Base-by-base conservation (phyloP, 2,113 vertebrate species). In the Chionomys nivalis region DNA sequence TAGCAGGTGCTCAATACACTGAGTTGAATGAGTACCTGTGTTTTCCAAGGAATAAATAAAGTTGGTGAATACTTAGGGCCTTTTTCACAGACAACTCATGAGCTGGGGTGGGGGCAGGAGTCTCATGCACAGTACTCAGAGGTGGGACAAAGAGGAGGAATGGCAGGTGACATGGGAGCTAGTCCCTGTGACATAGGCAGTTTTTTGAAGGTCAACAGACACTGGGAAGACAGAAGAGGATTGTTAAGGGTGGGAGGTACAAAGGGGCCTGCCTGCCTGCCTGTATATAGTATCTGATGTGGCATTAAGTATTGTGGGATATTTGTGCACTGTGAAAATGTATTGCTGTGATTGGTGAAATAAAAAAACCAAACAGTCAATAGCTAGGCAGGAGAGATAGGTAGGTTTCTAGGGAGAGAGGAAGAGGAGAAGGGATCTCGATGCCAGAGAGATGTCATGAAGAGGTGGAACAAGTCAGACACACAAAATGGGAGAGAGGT, bases 121-220 rank as follows among this genome's bases (percentile, higher is more conserved):
- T 2, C 17, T 1, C 3, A 8, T 0, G 19, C 42, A 44, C 1
- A 0, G 49, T 0, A 5, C 7, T 0, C 19, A 42, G 39, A 83
- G 13, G 12, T 16, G 16, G 3, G 6, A 3, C 44, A 14, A 47
- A 5, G 21, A 31, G 42, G 6, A 36, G 5, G 23, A 7, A 42
- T 5, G 28, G 58, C 28, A 28, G 47, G 75, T 28, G 52, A 75
- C 2, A 0, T 0, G 1, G 44, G 44, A 61, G 55, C 83, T 21
- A 33, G 68, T 49, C n/a, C 73, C 26, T 1, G 19, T 63, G 49
- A 55, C 36, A 23, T 7, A 19, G 77, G 49, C 1, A 9, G 68
- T 63, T 33, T 36, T 47, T 44, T 47, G 26, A 11, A 81, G 72
- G 17, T 21, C 89, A 66, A 28, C 49, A n/a, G 78, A 24, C 0